Base-by-base conservation (phyloP, 1,140 invertebrate genomes). In the Teleopsis dalmanni region DNA sequence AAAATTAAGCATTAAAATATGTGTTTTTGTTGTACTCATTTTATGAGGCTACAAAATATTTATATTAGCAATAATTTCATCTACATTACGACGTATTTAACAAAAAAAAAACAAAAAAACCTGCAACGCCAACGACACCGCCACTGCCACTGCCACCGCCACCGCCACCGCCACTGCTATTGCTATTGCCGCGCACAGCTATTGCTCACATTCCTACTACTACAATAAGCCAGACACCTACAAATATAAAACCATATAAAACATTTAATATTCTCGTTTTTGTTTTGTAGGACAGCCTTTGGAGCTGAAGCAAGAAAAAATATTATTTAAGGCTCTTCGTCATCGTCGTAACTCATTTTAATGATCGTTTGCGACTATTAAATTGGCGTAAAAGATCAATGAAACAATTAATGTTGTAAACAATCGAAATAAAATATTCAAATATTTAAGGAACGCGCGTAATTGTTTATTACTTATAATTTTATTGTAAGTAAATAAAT, bases 11-110 rank as follows among this genome's bases (percentile, higher is more conserved):
- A 57, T 61, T 62, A 60, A 65, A 62, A 62, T 21, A 4, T 18
- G 14, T 6, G 16, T 3, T 13, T 36, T 36, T 47, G 40, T 47
- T 47, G 19, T 27, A 13, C 33, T 48, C 14, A 40, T 65, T 65
- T 65, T 65, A 65, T 49, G 62, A 59, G 58, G 58, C 58, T 50
- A 65, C 58, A 57, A 62, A 60, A 60, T 56, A 56, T 60, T 65
- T 65, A 65, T 65, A 60, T 62, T 62, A 60, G 59, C 62, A 60
- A 62, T 62, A 57, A 62, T 62, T 45, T 45, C 41, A 27, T 25
- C 27, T 33, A 34, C 16, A 45, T 34, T 45, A 31, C 26, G 29
- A n/a, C n/a, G n/a, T n/a, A n/a, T n/a, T n/a, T n/a, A n/a, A n/a
- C n/a, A n/a, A n/a, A n/a, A n/a, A n/a, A n/a, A n/a, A n/a, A n/a